Base-by-base conservation (phyloP, 2,797 vertebrate genomes). In the Synanceia verrucosa region DNA sequence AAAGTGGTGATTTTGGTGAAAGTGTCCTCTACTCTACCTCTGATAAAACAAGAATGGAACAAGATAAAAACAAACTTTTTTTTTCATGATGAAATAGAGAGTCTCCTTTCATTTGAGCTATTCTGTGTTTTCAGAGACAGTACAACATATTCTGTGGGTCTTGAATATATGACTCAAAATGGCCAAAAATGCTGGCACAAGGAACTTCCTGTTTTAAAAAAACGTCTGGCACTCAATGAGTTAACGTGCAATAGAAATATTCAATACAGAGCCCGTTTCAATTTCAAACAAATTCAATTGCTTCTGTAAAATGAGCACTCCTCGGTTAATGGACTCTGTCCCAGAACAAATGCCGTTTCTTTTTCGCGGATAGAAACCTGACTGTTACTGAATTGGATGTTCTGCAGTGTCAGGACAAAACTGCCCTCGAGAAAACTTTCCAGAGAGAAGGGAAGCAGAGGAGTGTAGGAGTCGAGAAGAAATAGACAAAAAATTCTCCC, bases 351-450 rank as follows among this genome's bases (percentile, higher is more conserved):
- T 46, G 65, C 0, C 26, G 29, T 50, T 68, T 37, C 9, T 18
- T 65, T 43, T 21, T 5, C 8, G 10, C 9, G 1, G 57, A 56
- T 2, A 67, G 41, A 63, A 78, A 48, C 65, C 55, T 52, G 52
- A 33, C 47, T 50, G 63, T 56, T 59, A 50, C 33, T 36, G 66
- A 84, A 70, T 3, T 26, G 28, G 70, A 36, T 0, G 66, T 69
- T 77, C 65, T 11, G 60, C 70, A 31, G 68, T 7, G 59, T 75
- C 50, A 58, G 63, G 36, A 74, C 65, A 78, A 50, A 67, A 58
- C 44, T 83, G 74, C 73, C 70, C 52, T 31, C 28, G 4, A 74
- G 74, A 79, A 79, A 88, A 67, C 56, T 57, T 84, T 71, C 19
- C 34, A 28, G 51, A 63, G 48, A 19, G 31, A 69, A 70, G 14